These are phyloP conservation scores for Tenebrosternarchus preto DNA, from an alignment of 2,113 vertebrate genomes.

Conservation along the genomic window DNA sequence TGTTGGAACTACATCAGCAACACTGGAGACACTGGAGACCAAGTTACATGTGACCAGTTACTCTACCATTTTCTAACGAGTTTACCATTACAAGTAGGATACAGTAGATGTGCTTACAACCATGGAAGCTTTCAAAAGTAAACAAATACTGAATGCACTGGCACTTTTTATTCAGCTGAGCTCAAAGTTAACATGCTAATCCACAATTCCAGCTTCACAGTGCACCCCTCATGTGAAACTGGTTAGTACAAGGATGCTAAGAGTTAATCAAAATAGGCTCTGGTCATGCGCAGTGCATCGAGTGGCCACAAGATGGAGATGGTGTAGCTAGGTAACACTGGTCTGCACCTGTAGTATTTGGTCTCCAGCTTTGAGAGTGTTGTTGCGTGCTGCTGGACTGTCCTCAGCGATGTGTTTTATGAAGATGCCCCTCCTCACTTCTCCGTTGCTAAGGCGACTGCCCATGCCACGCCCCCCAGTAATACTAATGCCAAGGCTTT, in stretches of 20 bases:
- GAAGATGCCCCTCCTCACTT: constrained; percentile 96
- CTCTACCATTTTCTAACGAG: no score
- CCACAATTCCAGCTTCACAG: no score
- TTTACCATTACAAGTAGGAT: background rate
- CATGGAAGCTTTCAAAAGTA: background rate
- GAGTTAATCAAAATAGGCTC: background rate
- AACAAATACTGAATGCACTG: no score
- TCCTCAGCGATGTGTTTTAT: constrained; percentile 92
- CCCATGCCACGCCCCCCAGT: constrained; percentile 97
- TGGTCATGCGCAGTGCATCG: background rate
- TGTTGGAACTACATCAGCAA: no score
- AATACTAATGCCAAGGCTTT: constrained; percentile 94
- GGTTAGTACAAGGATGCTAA: background rate
- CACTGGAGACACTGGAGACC: no score
- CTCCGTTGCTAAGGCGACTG: constrained; percentile 88
- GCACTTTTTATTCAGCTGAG: no score
- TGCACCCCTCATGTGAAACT: no score
- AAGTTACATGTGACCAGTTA: no score
- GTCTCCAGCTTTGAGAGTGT: constrained; percentile 89
- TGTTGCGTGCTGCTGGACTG: constrained; percentile 88
- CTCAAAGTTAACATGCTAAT: no score
- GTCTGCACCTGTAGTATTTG: constrained; percentile 87
- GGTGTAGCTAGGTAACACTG: background rate
- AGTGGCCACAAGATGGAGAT: constrained; percentile 38
- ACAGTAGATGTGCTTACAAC: background rate